phyloP scores from a whole-genome alignment of 2,888 invertebrate species.

The Leptinotarsa haldemani region DNA sequence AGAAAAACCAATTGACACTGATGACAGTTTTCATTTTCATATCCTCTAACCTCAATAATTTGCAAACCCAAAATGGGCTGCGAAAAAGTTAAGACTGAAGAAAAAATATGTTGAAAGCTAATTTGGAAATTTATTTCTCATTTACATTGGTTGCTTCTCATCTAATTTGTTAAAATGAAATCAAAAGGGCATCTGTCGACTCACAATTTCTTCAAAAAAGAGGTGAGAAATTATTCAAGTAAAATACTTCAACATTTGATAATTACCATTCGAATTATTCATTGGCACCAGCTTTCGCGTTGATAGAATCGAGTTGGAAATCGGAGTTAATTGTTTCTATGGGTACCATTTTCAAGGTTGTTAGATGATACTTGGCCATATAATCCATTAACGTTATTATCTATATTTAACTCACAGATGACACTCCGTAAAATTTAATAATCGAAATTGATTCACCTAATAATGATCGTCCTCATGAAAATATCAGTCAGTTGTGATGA shows the following conservation, averaged over 20 bases:
- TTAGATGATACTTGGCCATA: constrained; percentile 2
- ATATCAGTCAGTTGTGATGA: too few relatives aligned
- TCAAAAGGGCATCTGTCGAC: constrained; percentile 44
- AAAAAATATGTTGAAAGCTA: constrained; percentile 34
- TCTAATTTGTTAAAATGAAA: constrained; percentile 37
- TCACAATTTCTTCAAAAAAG: constrained; percentile 35
- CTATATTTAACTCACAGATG: neutral
- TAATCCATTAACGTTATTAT: constrained; percentile 1
- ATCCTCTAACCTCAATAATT: constrained; percentile 38
- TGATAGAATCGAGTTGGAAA: neutral
- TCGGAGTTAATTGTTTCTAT: neutral
- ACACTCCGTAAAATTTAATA: neutral
- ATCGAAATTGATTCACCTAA: neutral
- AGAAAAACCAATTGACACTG: neutral
- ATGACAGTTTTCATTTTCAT: neutral
- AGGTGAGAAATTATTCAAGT: neutral
- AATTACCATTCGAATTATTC: neutral
- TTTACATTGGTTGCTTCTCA: constrained; percentile 11
- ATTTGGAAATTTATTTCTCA: neutral
- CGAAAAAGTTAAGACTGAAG: constrained; percentile 41
- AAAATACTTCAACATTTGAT: neutral
- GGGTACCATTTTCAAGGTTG: neutral
- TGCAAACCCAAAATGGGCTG: constrained; percentile 38
- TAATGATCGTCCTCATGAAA: neutral
- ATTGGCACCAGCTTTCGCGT: neutral